Base-by-base conservation (phyloP, 2,113 vertebrate species). In the Crotalus viridis region DNA sequence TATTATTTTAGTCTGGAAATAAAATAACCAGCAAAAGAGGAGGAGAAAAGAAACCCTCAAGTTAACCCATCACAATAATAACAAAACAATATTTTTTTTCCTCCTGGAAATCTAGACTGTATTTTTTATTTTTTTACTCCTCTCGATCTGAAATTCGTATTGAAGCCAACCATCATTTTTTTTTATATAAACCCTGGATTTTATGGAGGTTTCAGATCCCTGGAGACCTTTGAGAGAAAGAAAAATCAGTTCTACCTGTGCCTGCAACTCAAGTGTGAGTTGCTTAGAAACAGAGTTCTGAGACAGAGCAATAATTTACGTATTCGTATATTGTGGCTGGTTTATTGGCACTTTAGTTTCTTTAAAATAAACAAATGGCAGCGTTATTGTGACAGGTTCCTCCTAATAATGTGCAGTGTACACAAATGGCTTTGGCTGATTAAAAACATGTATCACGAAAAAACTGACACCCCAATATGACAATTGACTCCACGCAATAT, bases 221-320 rank as follows among this genome's bases (percentile, higher is more conserved):
- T 88, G 48, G 86, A 93, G 51, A 90, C 1, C 86, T 86, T 57
- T 88, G 52, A n/a, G 15, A 19, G n/a, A 93, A 1, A 90, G 33
- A 81, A 39, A 81, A 81, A 81, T 81, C 19, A 4, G 6, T 69
- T 26, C 64, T 69, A 52, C 61, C 69, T 57, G 1, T 87, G 69
- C 52, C 0, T 46, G 48, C 54, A 22, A 94, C 52, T 5, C 0
- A 26, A 28, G 87, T 5, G 90, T 0, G 0, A 64, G 8, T 85
- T 92, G 43, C 12, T 88, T 92, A 88, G n/a, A 56, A 91, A 51
- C 4, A 13, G 3, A 46, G 87, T 33, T n/a, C 24, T 64, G 69
- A 90, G 43, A 5, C 0, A 54, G 19, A 87, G 0, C 0, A 57
- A 55, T 61, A 43, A 12, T 48, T 8, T 85, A 8, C 19, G 24